Evolutionary conservation across 2,888 invertebrate species (phyloP), one percentile per base, ranked within the genome.

Genomic region (Tipula helvola): DNA sequence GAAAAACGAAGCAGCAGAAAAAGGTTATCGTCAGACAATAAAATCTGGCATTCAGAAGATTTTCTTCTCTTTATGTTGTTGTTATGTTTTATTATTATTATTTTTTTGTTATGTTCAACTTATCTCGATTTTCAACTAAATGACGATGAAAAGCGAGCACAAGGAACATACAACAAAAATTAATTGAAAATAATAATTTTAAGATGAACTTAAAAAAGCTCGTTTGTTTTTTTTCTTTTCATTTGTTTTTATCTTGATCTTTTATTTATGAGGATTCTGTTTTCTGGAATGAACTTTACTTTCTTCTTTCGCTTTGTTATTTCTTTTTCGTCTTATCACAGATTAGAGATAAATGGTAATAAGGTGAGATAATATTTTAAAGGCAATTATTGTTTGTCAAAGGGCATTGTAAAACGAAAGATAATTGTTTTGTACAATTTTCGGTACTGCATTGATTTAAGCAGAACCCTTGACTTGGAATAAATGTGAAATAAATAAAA

Each of bases 151-250:
- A 28, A 71, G 71, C 71, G 71, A 28, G 71, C 71, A 28, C 28
- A 52, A 52, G 28, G 71, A 71, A 12, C 71, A 52, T 18, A 3
- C 57, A 57, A 16, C 28, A 71, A 71, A 71, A 71, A 71, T 71
- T 71, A 71, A 71, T 71, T 71, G 71, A 71, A 71, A 71, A 71
- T 71, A 71, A 71, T 71, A 71, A 71, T 71, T 71, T 71, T 71
- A 71, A 71, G 71, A 71, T 71, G 71, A 71, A 71, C 71, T 28
- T 71, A 28, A 71, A 71, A 71, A 71, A 71, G 71, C 71, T 71
- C 71, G 28, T 28, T 71, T 71, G 28, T 71, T 71, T 28, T 71
- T 71, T 71, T 71, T 71, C 71, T 71, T 28, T 71, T 71, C 12
- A 71, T 71, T 71, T 71, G 28, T 8, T 28, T 18, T 71, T 71